Evolutionary conservation across 2,888 invertebrate genomes (phyloP), one percentile per base, ranked within the genome.

Genomic region (Calliopum simillimum): DNA sequence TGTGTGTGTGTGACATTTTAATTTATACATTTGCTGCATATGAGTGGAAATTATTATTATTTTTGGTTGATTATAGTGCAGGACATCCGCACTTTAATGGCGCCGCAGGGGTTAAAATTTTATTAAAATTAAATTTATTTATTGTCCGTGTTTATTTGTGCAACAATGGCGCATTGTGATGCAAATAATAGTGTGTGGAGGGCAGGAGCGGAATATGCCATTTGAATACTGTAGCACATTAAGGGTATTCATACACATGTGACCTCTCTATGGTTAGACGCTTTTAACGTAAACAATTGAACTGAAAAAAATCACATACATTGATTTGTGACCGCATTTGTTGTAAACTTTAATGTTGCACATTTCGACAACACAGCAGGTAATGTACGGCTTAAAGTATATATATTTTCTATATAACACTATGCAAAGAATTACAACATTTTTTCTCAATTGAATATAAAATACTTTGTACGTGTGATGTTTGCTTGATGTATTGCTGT

Each of bases 21-120:
- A 63, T 63, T 23, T 63, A 33, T 19, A 33, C n/a, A 25, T 25
- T 23, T 8, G 49, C 33, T 63, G 63, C 25, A 49, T 25, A 16
- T 49, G 49, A 47, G 19, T n/a, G 23, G 23, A 33, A 47, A 63
- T 63, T 21, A 49, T 63, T 63, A 63, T 51, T 47, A 25, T 63
- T 62, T 62, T n/a, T 62, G 21, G 46, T 46, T 51, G 33, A 8
- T 33, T 8, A 8, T 33, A 33, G 33, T 33, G 62, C 62, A 46
- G 62, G 62, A 62, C 62, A 47, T 49, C n/a, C 47, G 49, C 33
- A 49, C 33, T 25, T 12, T 33, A 33, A 33, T n/a, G 56, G 14
- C 56, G 33, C 49, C 49, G 49, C 49, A 63, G 63, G 47, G 25
- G 23, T 49, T 14, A 8, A 16, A 19, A 63, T 63, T 23, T 16